Evolutionary conservation across 2,797 vertebrate genomes (phyloP), one percentile per base, ranked within the genome.

Genomic region (Ciconia nigra): DNA sequence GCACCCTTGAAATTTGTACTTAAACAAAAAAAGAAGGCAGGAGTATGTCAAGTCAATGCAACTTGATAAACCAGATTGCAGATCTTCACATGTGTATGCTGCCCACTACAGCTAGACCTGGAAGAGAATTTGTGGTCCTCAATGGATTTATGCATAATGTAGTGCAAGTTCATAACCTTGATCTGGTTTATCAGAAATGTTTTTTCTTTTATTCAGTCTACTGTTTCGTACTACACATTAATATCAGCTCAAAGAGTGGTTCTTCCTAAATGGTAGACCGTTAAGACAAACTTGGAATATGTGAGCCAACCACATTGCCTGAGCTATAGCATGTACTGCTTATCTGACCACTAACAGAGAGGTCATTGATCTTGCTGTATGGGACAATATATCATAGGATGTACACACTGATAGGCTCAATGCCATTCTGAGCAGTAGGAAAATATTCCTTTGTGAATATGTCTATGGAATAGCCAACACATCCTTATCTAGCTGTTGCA

Each of bases 351-450:
- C 46, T 82, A 89, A 73, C 21, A 90, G 41, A 89, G 59, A 90
- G 89, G 84, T 94, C 94, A 95, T n/a, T 96, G 96, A 97, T 96
- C 95, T 89, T 83, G 74, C 89, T 95, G 78, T 89, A 94, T 83
- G 92, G 87, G 93, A 94, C 91, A 91, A 67, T 87, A 82, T 94
- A 96, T 96, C 89, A 97, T 85, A 83, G 85, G 92, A 94, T 83
- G 55, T 71, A 95, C 83, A 83, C 0, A 13, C 55, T 59, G 95
- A 96, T 96, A 94, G 90, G 88, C 91, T 96, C 72, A 72, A 83
- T 90, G 87, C 90, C 93, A 92, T 95, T 79, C 61, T 37, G 77
- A 95, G 69, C 52, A 87, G 84, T 15, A 87, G 33, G 42, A 90
- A 79, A 79, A 81, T 87, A 89, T 33, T 96, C 95, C 96, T 93